Evolutionary conservation across 92 coral and sea anemone species (phyloP), one percentile per base, ranked within the genome.

Genomic region (Epizoanthus illoricatus): DNA sequence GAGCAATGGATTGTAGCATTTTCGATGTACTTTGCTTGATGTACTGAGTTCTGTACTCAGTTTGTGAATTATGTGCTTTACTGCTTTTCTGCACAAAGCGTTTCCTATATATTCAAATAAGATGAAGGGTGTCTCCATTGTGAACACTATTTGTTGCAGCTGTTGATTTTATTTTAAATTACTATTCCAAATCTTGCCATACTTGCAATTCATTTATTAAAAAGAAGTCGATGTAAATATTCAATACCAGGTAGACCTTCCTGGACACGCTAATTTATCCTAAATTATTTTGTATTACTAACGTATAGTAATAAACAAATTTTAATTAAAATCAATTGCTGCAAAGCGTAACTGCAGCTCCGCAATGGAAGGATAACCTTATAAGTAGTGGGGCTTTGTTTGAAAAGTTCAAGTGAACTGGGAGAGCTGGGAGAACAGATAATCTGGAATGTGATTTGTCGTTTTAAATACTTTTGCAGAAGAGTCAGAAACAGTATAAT

Each of bases 141-240:
- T 23, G 16, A 64, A 15, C 45, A 67, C 20, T 33, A 12, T 24
- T 11, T 67, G 43, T 68, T 68, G 40, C 6, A 4, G 17, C 6
- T 61, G 24, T 61, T 61, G 9, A 20, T 61, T 7, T 24, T 23
- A 13, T 24, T 33, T 28, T 33, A n/a, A 66, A 24, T 28, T 33
- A 21, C 13, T 63, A n/a, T 63, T 19, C 10, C 19, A 63, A 4
- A 5, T 63, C 33, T 33, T 39, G 45, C 42, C 47, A 66, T 10
- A 66, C 7, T 17, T 68, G 52, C 73, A 16, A 7, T 68, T 8
- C 8, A 68, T 11, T 39, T 39, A 19, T 19, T 52, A 68, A 68
- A 67, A 68, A 67, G 17, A 68, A 10, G 56, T 52, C 56, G 21
- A 33, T 68, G 52, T 68, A 68, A 68, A 68, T 68, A 68, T 39